Evolutionary conservation across 2,888 invertebrate species (phyloP), one percentile per base, ranked within the genome.

Genomic region (Lithophane semibrunnea): DNA sequence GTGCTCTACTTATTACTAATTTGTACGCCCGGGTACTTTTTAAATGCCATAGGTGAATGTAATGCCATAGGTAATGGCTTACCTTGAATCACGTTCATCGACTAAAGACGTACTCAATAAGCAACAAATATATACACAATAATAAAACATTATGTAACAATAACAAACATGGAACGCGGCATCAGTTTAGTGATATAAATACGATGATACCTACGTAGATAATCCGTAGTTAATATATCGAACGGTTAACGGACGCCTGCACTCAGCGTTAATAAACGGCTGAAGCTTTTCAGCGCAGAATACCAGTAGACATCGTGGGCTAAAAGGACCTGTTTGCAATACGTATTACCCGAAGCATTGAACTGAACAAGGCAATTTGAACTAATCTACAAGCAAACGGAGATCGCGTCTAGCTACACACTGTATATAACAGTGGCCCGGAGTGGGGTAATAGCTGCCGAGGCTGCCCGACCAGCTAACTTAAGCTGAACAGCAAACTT

Each of bases 401-500:
- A 88, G 89, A 90, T 90, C 87, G 85, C 37, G 64, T 72, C 83
- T 82, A 88, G 61, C 72, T 82, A 82, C 72, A 77, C 79, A 70
- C 75, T 68, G 81, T 87, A 81, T 83, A 86, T 86, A 85, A 78
- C 75, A 75, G 64, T 68, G 63, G 73, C 21, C 44, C 58, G 76
- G 79, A 81, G 76, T 67, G 84, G 79, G 88, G 88, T 90, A 91
- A 92, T 91, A 89, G 91, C 86, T 86, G 88, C 75, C 83, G 85
- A 90, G 87, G 64, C 75, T 77, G 74, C 61, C 87, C 89, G 88
- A 89, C 87, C 88, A 89, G 88, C 92, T 88, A 90, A 92, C 89
- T 93, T 92, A 91, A 92, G 92, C 93, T 90, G 90, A 89, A 91
- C 88, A 87, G 91, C 91, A 92, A 94, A 94, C 93, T 93, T 92